phyloP scores from a whole-genome alignment of 2,113 vertebrate species.

The Saimiri boliviensis region DNA sequence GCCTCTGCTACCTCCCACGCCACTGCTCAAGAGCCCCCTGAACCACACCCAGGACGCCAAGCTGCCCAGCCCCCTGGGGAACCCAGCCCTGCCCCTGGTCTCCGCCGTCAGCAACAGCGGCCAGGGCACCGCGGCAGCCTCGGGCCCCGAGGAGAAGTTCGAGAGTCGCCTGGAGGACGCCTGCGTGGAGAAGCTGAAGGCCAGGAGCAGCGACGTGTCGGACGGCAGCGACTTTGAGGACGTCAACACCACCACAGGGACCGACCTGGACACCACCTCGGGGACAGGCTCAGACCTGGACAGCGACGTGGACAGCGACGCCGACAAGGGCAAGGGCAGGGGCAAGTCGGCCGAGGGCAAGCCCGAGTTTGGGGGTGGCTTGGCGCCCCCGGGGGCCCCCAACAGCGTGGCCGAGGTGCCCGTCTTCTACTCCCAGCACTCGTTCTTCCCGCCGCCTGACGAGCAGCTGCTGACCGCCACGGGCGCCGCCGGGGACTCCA shows the following conservation, averaged over 20 bases:
- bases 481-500: conserved; percentile 94
- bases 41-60: conserved; percentile 92
- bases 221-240: conserved; percentile 99
- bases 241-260: conserved; percentile 97
- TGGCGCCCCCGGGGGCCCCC: conserved; percentile 84
- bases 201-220: conserved; percentile 93
- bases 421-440: conserved; percentile 93
- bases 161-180: conserved; percentile 88
- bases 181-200: conserved; percentile 90
- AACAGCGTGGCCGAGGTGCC: conserved; percentile 88
- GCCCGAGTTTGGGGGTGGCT: conserved; percentile 85
- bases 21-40: conserved; percentile 94
- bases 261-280: conserved; percentile 97
- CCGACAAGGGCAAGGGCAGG: conserved; percentile 87
- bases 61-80: conserved; percentile 92
- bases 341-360: conserved; percentile 85
- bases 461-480: conserved; percentile 93
- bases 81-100: conserved; percentile 89
- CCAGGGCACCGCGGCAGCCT: neutral
- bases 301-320: conserved; percentile 94
- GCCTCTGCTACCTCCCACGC: conserved; percentile 93
- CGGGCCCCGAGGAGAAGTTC: conserved; percentile 86
- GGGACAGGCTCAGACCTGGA: conserved; percentile 97
- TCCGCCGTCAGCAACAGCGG: conserved; percentile 87
- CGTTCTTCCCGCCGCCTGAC: conserved; percentile 96